A percentile compares a stretch with the other conserved stretches of the same genome.
phyloP scores from a whole-genome alignment of 2,113 vertebrate genomes.

The Nerophis lumbriciformis region DNA sequence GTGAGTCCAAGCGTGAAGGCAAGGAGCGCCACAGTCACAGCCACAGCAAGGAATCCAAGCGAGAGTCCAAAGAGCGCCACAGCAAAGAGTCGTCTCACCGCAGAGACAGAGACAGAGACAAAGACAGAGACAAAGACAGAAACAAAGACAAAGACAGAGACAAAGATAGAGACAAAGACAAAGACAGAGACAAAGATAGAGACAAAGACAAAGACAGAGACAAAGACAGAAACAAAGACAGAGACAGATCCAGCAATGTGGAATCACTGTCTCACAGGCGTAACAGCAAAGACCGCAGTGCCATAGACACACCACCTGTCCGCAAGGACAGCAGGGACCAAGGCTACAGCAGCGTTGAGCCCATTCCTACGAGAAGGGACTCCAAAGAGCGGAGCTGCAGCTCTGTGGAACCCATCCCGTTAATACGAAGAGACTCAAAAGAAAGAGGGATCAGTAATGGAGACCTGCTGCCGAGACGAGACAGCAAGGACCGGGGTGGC shows the following conservation, averaged over 20 bases:
- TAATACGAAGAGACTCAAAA: slow-evolving; percentile 63
- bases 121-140: slow-evolving; percentile 41
- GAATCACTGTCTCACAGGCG: slow-evolving; percentile 52
- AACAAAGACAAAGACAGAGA: slow-evolving; percentile 29
- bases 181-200: slow-evolving; percentile 40
- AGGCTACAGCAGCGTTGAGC: slow-evolving; percentile 52
- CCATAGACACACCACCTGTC: slow-evolving; percentile 42
- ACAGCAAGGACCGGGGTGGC: slow-evolving; percentile 62
- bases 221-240: neutral
- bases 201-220: slow-evolving; percentile 15
- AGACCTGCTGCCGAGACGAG: slow-evolving; percentile 58
- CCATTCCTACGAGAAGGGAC: slow-evolving; percentile 40
- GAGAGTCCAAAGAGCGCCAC: slow-evolving; percentile 70
- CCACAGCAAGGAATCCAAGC: slow-evolving; percentile 70
- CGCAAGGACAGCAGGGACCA: slow-evolving; percentile 65
- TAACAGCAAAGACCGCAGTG: slow-evolving; percentile 64
- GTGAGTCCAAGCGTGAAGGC: slow-evolving; percentile 67
- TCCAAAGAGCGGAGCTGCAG: slow-evolving; percentile 55
- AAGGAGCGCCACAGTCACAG: slow-evolving; percentile 68
- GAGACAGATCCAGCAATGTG: slow-evolving; percentile 35
- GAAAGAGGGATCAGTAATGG: slow-evolving; percentile 64
- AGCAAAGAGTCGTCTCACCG: slow-evolving; percentile 67
- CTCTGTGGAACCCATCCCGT: slow-evolving; percentile 37
- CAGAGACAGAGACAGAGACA: slow-evolving; percentile 43
- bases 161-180: no score